A percentile compares a stretch with the other conserved stretches of the same genome.
Evolutionary conservation across 2,888 invertebrate species (phyloP).

Genomic region (Orthosia gothica): DNA sequence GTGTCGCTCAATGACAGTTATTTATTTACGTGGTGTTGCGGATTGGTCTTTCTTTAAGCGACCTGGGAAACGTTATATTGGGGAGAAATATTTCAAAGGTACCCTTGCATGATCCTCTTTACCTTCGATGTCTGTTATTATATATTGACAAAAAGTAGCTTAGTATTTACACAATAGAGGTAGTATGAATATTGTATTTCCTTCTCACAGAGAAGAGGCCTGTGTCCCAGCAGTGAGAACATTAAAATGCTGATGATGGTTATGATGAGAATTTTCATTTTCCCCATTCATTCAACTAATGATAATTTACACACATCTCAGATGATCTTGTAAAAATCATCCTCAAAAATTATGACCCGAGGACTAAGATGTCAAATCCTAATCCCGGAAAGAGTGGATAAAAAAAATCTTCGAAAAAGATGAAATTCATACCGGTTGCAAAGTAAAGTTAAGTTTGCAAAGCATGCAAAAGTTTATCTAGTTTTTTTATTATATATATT

Average conservation of each 20-base stretch:
- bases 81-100: background rate
- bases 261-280: too few species aligned
- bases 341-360: background rate
- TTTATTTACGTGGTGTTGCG: background rate
- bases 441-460: background rate
- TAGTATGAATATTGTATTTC: background rate
- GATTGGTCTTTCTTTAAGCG: background rate
- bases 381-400: background rate
- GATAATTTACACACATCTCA: background rate
- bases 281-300: too few species aligned
- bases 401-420: slow-evolving; percentile 34
- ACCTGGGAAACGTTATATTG: background rate
- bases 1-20: background rate
- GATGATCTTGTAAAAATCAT: background rate
- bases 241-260: too few species aligned
- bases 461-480: slow-evolving; percentile 26
- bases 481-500: background rate
- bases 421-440: background rate
- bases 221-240: too few species aligned
- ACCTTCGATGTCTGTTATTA: background rate
- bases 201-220: too few species aligned
- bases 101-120: background rate
- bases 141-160: background rate
- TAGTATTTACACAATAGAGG: background rate
- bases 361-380: background rate